Percentiles rank a stretch among this genome's conserved stretches.
Conservation (phyloP, 2,888 invertebrate species). For the Nephrotoma appendiculata region DNA sequence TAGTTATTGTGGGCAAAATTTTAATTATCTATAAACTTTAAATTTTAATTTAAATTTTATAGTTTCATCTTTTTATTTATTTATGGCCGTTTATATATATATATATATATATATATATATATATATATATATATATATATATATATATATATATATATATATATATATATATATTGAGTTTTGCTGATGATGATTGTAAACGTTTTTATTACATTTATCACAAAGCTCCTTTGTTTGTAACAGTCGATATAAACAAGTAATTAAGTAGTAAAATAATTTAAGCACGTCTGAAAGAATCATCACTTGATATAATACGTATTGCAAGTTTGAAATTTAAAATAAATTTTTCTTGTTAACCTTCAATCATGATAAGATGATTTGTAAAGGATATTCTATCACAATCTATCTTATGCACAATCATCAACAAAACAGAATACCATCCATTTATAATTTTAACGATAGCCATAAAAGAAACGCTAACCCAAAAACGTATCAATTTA, state of each 20-base stretch:
- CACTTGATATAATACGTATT: neutral
- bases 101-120: too few species aligned
- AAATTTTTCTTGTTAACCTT: neutral
- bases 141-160: too few species aligned
- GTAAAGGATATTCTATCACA: neutral
- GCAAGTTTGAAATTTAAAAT: neutral
- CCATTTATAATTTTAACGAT: neutral
- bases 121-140: too few species aligned
- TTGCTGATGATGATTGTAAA: too few species aligned
- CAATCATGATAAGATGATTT: neutral
- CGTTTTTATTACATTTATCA: neutral
- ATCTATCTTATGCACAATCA: neutral
- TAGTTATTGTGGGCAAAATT: neutral
- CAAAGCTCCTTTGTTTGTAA: neutral
- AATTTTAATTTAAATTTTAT: too few species aligned
- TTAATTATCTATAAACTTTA: neutral
- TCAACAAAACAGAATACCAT: neutral
- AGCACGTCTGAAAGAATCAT: neutral
- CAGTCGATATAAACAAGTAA: neutral
- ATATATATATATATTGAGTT: too few species aligned
- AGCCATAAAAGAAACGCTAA: neutral
- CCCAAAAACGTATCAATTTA: neutral
- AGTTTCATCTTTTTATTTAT: too few species aligned
- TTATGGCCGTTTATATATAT: too few species aligned
- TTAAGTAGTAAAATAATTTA: neutral